Evolutionary conservation across 2,797 vertebrate species (phyloP), one percentile per base, ranked within the genome.

Genomic region (Lacerta bilineata): DNA sequence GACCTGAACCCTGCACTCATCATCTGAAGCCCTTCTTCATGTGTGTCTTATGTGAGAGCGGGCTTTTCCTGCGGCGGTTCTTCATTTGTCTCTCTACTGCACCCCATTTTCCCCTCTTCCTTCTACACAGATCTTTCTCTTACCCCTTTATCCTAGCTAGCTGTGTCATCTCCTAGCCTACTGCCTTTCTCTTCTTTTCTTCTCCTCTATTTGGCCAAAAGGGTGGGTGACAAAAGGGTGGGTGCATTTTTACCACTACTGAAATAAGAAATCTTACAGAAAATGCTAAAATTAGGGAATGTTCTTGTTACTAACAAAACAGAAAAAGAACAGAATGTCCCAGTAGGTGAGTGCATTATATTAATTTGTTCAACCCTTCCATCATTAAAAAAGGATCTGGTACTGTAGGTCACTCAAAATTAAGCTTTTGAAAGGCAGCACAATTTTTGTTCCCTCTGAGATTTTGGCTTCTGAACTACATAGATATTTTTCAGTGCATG

Each of bases 331-430:
- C 33, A 10, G 61, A 64, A 18, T 18, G 61, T 23, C 61, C 61
- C 20, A 18, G 17, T 18, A 64, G 61, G 61, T 59, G 81, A 84
- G 23, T 66, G 27, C 33, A 74, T 55, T 80, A 55, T 66, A 39
- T 33, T 75, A 74, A 84, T 75, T 87, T 55, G 25, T 66, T 80
- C 55, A 87, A 72, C 79, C 18, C 4, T 90, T 85, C 43, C 64
- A 76, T 69, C 79, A 69, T 81, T 68, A 86, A 77, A 41, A 43
- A 69, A 33, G 18, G 61, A 20, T 20, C 33, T 76, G 29, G 20
- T 59, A 43, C 33, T 83, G 20, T 61, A 75, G 64, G 74, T 59
- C 43, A 41, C 29, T 68, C 72, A 71, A 43, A 61, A 61, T 72
- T 41, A 71, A 72, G 36, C 27, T 50, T 82, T 76, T 72, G 20